phyloP scores from a whole-genome alignment of 2,113 vertebrate genomes.

The Pithys albifrons region DNA sequence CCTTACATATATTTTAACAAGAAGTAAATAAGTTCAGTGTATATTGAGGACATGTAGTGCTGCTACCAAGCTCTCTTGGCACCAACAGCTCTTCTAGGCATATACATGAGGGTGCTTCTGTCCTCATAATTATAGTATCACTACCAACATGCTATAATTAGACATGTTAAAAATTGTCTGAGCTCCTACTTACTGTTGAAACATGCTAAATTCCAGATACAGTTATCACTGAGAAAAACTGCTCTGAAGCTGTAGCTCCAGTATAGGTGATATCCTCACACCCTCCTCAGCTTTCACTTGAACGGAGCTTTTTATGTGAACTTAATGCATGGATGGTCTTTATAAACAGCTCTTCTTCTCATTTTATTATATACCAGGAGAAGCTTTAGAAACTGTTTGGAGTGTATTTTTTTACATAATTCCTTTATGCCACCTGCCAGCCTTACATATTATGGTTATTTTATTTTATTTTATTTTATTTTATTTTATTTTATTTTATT shows the following conservation, averaged over 20 bases:
- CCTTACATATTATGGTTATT: neutral
- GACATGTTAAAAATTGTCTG: slow-evolving; percentile 24
- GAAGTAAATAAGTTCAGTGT: neutral
- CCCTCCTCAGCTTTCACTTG: neutral
- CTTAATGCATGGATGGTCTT: neutral
- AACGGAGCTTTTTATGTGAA: neutral
- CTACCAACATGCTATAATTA: slow-evolving; percentile 31
- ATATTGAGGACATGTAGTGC: neutral
- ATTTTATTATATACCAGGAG: neutral
- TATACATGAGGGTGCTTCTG: neutral
- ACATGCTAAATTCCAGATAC: neutral
- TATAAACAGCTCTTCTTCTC: neutral
- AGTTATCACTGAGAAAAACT: neutral
- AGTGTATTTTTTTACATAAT: neutral
- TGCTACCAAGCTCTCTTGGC: neutral
- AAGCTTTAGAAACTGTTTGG: neutral
- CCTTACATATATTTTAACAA: neutral
- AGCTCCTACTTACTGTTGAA: slow-evolving; percentile 14
- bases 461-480: too few relatives aligned
- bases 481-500: neutral
- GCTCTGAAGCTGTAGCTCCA: neutral
- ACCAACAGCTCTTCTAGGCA: neutral
- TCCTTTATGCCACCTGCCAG: neutral
- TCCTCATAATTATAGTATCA: neutral
- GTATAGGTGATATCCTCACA: neutral